Percentiles rank a stretch among this genome's conserved stretches.
These are phyloP conservation scores for Ictidomys tridecemlineatus DNA, from an alignment of 2,113 vertebrate species.

Conservation along the genomic window DNA sequence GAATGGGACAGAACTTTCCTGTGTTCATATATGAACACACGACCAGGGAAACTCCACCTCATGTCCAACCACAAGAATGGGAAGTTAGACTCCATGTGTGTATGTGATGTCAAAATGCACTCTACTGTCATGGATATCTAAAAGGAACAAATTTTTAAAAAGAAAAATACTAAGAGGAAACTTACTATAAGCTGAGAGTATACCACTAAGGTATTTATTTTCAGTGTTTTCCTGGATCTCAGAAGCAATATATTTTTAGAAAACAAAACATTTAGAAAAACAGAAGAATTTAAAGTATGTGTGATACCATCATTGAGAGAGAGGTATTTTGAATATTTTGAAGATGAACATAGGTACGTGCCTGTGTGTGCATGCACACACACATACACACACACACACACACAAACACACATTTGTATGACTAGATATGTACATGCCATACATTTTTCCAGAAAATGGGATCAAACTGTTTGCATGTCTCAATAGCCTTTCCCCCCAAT, in stretches of 20 bases:
- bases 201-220: not conserved
- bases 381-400: too few relatives aligned
- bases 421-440: not conserved
- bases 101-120: too few relatives aligned
- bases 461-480: not conserved
- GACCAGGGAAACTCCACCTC: too few relatives aligned
- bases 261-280: constrained; percentile 56
- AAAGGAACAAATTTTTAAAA: too few relatives aligned
- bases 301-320: not conserved
- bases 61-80: too few relatives aligned
- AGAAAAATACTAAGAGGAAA: not conserved
- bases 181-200: not conserved
- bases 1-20: too few relatives aligned
- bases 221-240: not conserved
- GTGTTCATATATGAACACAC: too few relatives aligned
- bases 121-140: too few relatives aligned
- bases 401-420: too few relatives aligned
- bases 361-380: too few relatives aligned
- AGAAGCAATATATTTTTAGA: constrained; percentile 32
- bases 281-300: not conserved
- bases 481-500: not conserved
- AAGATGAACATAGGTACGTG: not conserved
- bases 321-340: not conserved
- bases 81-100: too few relatives aligned
- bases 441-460: not conserved